Percentiles rank a stretch among this genome's conserved stretches.
Conservation (phyloP, 2,888 invertebrate species). For the Argyresthia albistria region DNA sequence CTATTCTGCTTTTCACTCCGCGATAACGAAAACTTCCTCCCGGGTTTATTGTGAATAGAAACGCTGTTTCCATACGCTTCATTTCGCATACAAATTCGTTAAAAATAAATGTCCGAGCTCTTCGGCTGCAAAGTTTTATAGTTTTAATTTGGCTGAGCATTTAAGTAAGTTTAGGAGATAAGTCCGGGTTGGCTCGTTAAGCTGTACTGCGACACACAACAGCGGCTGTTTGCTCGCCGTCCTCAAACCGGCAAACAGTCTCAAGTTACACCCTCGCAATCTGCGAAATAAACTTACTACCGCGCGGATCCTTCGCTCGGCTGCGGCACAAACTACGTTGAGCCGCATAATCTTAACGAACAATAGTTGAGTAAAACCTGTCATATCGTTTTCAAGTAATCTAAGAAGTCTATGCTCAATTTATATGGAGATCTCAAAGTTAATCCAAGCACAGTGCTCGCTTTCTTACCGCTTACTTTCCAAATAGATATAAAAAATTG, state of each 20-base stretch:
- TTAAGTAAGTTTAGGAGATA: slow-evolving; percentile 25
- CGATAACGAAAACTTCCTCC: slow-evolving; percentile 44
- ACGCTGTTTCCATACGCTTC: slow-evolving; percentile 19
- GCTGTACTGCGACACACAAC: slow-evolving; percentile 33
- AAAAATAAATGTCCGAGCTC: slow-evolving; percentile 28
- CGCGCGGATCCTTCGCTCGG: slow-evolving; percentile 4
- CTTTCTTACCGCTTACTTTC: too few species aligned
- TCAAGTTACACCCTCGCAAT: slow-evolving; percentile 58
- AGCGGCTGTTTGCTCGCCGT: slow-evolving; percentile 39
- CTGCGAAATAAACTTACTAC: slow-evolving; percentile 45
- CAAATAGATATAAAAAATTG: too few species aligned
- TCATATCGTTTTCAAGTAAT: neutral
- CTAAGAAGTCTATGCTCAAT: too few species aligned
- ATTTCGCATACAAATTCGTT: slow-evolving; percentile 20
- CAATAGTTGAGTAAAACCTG: neutral
- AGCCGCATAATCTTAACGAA: neutral
- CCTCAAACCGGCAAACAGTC: slow-evolving; percentile 54
- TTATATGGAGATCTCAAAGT: too few species aligned
- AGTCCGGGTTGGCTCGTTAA: slow-evolving; percentile 51
- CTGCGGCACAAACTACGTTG: neutral
- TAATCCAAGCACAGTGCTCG: too few species aligned
- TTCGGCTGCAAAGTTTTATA: slow-evolving; percentile 13
- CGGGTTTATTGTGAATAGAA: slow-evolving; percentile 28
- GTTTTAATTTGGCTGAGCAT: slow-evolving; percentile 5
- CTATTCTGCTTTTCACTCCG: neutral